phyloP scores from a whole-genome alignment of 2,888 invertebrate genomes.

The Phragmatobia fuliginosa region DNA sequence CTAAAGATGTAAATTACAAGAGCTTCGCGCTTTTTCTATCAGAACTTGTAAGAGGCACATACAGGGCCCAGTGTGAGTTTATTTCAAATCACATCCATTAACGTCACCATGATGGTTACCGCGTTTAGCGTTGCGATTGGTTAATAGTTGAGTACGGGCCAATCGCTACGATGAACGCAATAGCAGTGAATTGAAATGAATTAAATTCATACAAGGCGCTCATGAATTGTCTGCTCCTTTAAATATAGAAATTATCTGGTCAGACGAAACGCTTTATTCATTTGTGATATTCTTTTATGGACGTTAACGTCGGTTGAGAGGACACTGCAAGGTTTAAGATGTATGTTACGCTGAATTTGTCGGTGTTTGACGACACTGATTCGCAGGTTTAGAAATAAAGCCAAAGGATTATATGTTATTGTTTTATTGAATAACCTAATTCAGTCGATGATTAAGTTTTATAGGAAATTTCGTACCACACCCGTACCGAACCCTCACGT shows the following conservation, averaged over 20 bases:
- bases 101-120: too few species aligned
- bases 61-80: too few species aligned
- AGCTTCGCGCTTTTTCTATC: background rate
- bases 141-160: too few species aligned
- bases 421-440: constrained; percentile 27
- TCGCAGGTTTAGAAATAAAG: constrained; percentile 59
- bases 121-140: too few species aligned
- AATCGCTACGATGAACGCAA: too few species aligned
- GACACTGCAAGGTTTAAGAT: constrained; percentile 28
- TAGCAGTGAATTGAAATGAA: too few species aligned
- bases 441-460: too few species aligned
- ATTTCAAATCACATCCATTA: too few species aligned
- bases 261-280: constrained; percentile 44
- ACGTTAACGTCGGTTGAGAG: constrained; percentile 20
- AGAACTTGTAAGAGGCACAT: background rate
- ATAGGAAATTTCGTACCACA: too few species aligned
- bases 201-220: too few species aligned
- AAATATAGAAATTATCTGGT: background rate
- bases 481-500: too few species aligned
- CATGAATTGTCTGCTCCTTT: background rate
- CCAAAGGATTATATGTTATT: constrained; percentile 76
- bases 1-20: background rate
- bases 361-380: constrained; percentile 44
- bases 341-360: constrained; percentile 45
- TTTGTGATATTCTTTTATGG: constrained; percentile 52